Evolutionary conservation across 2,113 vertebrate species (phyloP).

Genomic region (Spilogale gracilis): DNA sequence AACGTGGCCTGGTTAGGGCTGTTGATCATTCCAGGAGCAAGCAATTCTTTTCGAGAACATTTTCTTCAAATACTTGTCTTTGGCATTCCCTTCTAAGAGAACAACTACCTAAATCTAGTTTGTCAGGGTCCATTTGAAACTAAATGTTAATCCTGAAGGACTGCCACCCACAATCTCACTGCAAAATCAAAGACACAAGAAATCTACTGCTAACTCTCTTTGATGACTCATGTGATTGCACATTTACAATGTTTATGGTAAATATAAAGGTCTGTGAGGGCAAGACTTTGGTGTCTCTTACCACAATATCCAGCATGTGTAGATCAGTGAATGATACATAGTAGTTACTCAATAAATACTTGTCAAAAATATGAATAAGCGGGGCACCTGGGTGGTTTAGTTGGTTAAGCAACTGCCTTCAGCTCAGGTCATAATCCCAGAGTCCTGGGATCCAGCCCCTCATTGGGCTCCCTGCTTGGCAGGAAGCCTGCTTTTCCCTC

Average conservation of each 20-base stretch:
- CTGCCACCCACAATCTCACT: not conserved
- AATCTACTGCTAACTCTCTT: not conserved
- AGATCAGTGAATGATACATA: not conserved
- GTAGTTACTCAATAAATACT: not conserved
- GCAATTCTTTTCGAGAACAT: slow-evolving; percentile 73
- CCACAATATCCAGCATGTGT: not conserved
- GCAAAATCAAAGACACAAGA: not conserved
- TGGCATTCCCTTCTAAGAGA: not conserved
- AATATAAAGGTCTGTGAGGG: not conserved
- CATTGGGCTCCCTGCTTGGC: no score
- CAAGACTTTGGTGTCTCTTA: not conserved
- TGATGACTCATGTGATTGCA: not conserved
- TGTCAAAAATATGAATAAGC: not conserved
- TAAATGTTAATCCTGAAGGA: slow-evolving; percentile 10
- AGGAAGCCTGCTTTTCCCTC: no score
- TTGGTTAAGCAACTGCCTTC: no score
- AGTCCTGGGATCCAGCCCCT: no score
- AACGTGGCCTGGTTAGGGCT: slow-evolving; percentile 1
- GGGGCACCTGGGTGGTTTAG: no score
- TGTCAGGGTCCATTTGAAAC: slow-evolving; percentile 35
- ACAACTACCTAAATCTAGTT: not conserved
- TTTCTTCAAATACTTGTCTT: slow-evolving; percentile 61
- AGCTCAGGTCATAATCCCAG: no score
- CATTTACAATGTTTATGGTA: not conserved
- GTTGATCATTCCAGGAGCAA: slow-evolving; percentile 70